Percentiles rank a stretch among this genome's conserved stretches.
Conservation (phyloP, 2,888 invertebrate genomes). For the Nasonia oneida region DNA sequence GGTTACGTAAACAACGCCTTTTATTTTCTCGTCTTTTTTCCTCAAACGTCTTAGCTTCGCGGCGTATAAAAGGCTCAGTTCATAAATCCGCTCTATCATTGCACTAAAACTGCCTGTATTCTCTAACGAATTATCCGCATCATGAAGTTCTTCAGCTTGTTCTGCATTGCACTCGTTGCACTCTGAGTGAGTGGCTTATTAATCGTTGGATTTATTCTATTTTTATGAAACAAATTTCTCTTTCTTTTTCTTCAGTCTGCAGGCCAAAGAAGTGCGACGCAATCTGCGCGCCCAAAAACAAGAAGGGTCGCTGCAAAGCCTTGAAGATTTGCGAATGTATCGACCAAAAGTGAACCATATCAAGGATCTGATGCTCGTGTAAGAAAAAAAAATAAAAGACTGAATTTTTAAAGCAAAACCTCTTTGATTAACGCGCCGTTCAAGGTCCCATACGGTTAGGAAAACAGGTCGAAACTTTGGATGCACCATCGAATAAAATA, state of each 20-base stretch:
- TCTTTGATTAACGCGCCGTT: neutral
- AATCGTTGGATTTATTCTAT: too few species aligned
- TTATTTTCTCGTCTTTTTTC: neutral
- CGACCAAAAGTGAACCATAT: neutral
- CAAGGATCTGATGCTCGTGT: neutral
- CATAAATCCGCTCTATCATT: neutral
- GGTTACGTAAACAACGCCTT: neutral
- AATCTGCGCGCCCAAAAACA: neutral
- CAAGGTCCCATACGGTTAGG: neutral
- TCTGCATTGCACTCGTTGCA: neutral
- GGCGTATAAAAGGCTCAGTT: neutral
- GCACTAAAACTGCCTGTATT: neutral
- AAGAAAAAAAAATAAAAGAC: neutral
- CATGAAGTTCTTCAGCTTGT: neutral
- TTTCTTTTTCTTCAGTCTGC: neutral
- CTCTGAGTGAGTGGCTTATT: neutral
- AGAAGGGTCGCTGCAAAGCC: neutral
- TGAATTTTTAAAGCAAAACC: neutral
- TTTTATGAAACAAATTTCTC: neutral
- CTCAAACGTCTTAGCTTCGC: neutral
- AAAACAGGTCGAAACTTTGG: neutral
- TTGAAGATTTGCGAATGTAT: slow-evolving; percentile 22
- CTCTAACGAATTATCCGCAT: neutral
- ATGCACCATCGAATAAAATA: slow-evolving; percentile 17
- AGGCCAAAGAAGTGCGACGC: neutral